Evolutionary conservation across 2,113 vertebrate species (phyloP).

Genomic region (Mus spicilegus): DNA sequence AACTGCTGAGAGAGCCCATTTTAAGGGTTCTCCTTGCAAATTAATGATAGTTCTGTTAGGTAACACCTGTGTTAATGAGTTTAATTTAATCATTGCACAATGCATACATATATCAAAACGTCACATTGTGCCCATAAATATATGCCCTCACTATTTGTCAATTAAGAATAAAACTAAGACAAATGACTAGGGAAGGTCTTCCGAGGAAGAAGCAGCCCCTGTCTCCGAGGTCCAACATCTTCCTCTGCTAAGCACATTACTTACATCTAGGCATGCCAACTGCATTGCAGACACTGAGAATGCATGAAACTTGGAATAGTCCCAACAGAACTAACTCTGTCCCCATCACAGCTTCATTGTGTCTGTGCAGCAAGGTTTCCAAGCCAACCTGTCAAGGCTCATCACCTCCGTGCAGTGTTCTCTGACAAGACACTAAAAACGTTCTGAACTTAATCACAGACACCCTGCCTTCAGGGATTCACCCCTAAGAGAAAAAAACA

Average conservation of each 20-base stretch:
- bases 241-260: background rate
- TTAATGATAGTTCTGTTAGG: background rate
- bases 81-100: background rate
- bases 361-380: background rate
- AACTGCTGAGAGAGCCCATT: background rate
- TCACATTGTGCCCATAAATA: background rate
- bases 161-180: background rate
- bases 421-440: slow-evolving; percentile 17
- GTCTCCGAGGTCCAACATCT: background rate
- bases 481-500: slow-evolving; percentile 23
- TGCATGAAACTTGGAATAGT: background rate
- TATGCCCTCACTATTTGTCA: background rate
- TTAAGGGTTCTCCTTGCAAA: background rate
- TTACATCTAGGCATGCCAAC: background rate
- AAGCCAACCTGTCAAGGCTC: slow-evolving; percentile 30
- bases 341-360: background rate
- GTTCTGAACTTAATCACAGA: background rate
- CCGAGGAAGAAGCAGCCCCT: background rate
- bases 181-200: background rate
- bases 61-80: background rate
- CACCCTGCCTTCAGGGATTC: background rate
- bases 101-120: background rate
- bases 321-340: background rate
- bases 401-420: background rate
- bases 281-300: background rate